Conservation (phyloP, 1,140 invertebrate species). For the Teleogryllus occipitalis region DNA sequence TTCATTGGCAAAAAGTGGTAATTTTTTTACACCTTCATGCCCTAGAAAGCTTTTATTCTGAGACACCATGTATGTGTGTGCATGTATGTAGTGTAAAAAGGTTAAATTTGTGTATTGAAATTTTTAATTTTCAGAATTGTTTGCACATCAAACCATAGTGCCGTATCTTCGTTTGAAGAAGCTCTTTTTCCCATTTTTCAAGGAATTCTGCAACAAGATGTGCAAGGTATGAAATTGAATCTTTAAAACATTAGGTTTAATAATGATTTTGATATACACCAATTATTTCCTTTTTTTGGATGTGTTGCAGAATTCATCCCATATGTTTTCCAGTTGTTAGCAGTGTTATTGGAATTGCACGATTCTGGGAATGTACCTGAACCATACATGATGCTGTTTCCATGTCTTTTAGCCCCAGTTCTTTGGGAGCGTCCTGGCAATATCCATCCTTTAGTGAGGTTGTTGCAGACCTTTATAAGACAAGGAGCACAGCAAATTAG, state of each 20-base stretch:
- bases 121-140: conserved; percentile 56
- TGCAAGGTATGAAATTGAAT: conserved; percentile 56
- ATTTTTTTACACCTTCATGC: too few species aligned
- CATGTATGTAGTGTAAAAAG: too few species aligned
- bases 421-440: conserved; percentile 90
- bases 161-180: conserved; percentile 83
- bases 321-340: conserved; percentile 95
- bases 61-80: too few species aligned
- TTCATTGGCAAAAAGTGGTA: too few species aligned
- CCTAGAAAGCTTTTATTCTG: too few species aligned
- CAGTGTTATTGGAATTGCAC: conserved; percentile 80
- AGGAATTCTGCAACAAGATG: conserved; percentile 84
- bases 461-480: conserved; percentile 78
- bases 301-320: conserved; percentile 82
- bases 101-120: too few species aligned
- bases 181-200: conserved; percentile 89
- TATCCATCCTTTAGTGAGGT: conserved; percentile 79
- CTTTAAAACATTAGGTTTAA: neutral
- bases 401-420: conserved; percentile 74
- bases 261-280: neutral
- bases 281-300: conserved; percentile 1
- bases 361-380: conserved; percentile 48
- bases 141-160: conserved; percentile 67
- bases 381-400: conserved; percentile 82
- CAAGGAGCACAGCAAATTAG: conserved; percentile 65